Evolutionary conservation across 2,113 vertebrate genomes (phyloP).

Genomic region (Beaufortia kweichowensis): DNA sequence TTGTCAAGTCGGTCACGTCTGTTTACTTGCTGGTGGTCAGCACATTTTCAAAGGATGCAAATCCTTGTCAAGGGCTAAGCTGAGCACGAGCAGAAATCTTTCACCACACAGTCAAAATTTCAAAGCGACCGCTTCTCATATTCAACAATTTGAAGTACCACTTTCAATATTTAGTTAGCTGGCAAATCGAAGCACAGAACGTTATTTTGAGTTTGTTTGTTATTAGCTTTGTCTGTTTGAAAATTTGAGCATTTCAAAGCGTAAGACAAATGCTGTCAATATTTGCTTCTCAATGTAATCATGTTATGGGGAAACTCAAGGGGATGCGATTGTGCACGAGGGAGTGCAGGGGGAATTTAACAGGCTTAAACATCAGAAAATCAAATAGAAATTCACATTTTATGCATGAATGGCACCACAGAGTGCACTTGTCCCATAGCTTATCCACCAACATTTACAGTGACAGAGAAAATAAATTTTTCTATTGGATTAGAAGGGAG

Average conservation of each 20-base stretch:
- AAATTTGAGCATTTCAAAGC: slow-evolving; percentile 32
- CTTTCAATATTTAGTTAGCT: slow-evolving; percentile 10
- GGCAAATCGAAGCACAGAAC: slow-evolving; percentile 23
- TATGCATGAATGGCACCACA: slow-evolving; percentile 45
- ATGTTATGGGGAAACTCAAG: slow-evolving; percentile 22
- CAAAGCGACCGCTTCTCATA: slow-evolving; percentile 21
- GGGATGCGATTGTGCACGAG: slow-evolving; percentile 21
- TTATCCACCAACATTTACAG: slow-evolving; percentile 35
- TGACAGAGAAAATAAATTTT: slow-evolving; percentile 39
- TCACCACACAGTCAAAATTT: slow-evolving; percentile 27
- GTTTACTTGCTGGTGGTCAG: slow-evolving; percentile 54
- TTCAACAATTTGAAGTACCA: slow-evolving; percentile 5
- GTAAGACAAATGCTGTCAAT: slow-evolving; percentile 51
- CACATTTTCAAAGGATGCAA: slow-evolving; percentile 57
- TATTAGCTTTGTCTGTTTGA: slow-evolving; percentile 2
- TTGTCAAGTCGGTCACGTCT: slow-evolving; percentile 55
- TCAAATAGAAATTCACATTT: slow-evolving; percentile 34
- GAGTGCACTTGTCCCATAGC: slow-evolving; percentile 36
- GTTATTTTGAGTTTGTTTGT: slow-evolving; percentile 5
- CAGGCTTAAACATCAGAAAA: slow-evolving; percentile 48
- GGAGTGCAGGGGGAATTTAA: slow-evolving; percentile 17
- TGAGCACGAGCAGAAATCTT: slow-evolving; percentile 41
- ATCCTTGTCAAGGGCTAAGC: slow-evolving; percentile 45
- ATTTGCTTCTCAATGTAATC: slow-evolving; percentile 45
- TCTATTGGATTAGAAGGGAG: slow-evolving; percentile 34